Base-by-base conservation (phyloP, 2,797 vertebrate species). In the Halcyon chelicuti region DNA sequence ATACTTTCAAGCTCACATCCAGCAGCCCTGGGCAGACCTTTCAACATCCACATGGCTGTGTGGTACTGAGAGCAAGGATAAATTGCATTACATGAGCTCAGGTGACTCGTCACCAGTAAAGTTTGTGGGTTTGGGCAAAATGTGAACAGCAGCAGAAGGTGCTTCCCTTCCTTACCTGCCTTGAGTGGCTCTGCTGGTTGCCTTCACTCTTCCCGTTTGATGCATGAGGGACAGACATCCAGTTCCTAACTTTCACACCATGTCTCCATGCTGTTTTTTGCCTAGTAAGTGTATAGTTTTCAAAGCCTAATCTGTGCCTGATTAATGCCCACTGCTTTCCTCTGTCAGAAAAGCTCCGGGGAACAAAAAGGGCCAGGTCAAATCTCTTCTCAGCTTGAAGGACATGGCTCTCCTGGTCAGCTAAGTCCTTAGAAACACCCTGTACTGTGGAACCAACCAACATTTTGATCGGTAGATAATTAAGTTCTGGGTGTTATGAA, bases 381-480 rank as follows among this genome's bases (percentile, higher is more conserved):
- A n/a, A 80, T 51, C 40, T 28, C 33, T 70, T 76, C 47, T 61
- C 25, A 55, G 5, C 25, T 47, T 1, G 0, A 65, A 86, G 75
- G 22, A 60, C n/a, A 39, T 40, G 40, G 88, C 22, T 68, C 28
- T 61, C 67, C 31, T 76, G 73, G 37, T 63, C 66, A 88, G 29
- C 52, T 55, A 81, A 33, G 40, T 46, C 71, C 39, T 86, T 14
- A 55, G 60, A 67, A 93, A 75, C 29, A 44, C 31, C 40, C 68
- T 79, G 49, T 49, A 55, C 61, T 73, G 8, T 37, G 33, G 78
- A 80, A 63, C 47, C 60, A 54, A 21, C 73, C 7, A 12, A 74
- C 84, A 51, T 81, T 79, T 71, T 66, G 39, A 52, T 49, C 62
- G 74, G 92, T 93, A 77, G 95, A 96, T 96, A 83, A 95, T 96